Evolutionary conservation across 1,140 invertebrate genomes (phyloP), one percentile per base, ranked within the genome.

Genomic region (Platyura marginata): DNA sequence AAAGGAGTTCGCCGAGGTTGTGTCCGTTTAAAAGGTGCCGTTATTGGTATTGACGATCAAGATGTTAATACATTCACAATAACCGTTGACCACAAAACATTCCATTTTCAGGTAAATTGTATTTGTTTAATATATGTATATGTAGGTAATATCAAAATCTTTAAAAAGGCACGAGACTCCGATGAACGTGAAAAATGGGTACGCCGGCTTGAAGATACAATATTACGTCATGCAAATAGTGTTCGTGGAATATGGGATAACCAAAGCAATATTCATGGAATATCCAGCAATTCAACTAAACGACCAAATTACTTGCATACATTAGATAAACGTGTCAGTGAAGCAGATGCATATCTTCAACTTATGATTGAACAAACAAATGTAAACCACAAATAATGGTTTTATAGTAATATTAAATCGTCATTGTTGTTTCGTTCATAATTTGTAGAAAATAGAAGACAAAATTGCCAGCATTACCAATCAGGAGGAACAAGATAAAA

Each of bases 41-140:
- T 97, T 18, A 90, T 99, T 55, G 95, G 95, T 19, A 98, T 98
- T 52, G 94, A 99, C 62, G 92, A 96, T 64, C 92, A 96, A 65
- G 95, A 99, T 64, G 92, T 97, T 59, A 92, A 90, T 50, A 97
- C 93, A 8, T 99, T 99, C 66, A 98, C 94, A 13, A 94, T 99
- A 51, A 97, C 94, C 4, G 91, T 95, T 4, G 94, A 98, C 66
- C 84, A 92, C 48, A 98, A 98, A 65, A 94, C 91, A 15, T 99
- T 98, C 67, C 95, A 99, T 66, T 95, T 98, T 63, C 94, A 85
- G 62, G 70, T 66, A 55, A 56, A 41, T 40, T 21, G 2, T n/a
- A n/a, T n/a, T n/a, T n/a, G n/a, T n/a, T n/a, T n/a, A n/a, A n/a
- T n/a, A n/a, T n/a, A n/a, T n/a, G n/a, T n/a, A n/a, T n/a, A n/a